Base-by-base conservation (phyloP, 2,113 vertebrate species). In the Gorsachius goisagi region DNA sequence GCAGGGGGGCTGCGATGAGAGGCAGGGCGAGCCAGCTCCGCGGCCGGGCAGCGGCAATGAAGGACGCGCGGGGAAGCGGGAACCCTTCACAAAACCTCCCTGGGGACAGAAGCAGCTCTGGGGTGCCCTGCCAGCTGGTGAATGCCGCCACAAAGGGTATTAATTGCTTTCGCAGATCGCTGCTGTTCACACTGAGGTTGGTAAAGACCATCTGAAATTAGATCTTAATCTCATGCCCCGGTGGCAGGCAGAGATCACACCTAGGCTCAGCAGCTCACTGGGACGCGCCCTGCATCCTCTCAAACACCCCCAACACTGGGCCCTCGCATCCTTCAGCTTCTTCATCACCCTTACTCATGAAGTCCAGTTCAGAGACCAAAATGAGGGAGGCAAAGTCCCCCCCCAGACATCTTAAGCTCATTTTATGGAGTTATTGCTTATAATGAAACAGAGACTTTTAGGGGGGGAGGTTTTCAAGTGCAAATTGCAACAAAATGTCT, bases 131-230 rank as follows among this genome's bases (percentile, higher is more conserved):
- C 21, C 1, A 2, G 5, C 12, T 20, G 20, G 41, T 2, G 1
- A 96, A 85, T 1, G 0, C 28, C 1, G 3, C 12, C 7, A 41
- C 26, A 50, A 71, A 89, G 58, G 23, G 39, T 22, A 35, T 37
- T 64, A 33, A 33, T 21, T 50, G 39, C 44, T 74, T 80, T 53
- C 18, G 12, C 52, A 59, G 28, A 37, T 47, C 5, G 5, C 33
- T 23, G 58, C 30, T 67, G 44, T 18, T 90, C 45, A 35, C 9
- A 2, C 2, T 0, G 3, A 75, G 56, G 68, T 7, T 67, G 66
- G 73, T 22, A 83, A 94, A 91, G 47, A 45, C 83, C 76, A 63
- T 15, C 75, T 68, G 60, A 84, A 95, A 95, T 45, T 5, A 50
- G 44, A 86, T 27, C 35, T 66, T 71, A 6, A 71, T 44, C 63